Percentiles rank a stretch among this genome's conserved stretches.
Conservation (phyloP, 2,113 vertebrate species). For the Edolisoma coerulescens region DNA sequence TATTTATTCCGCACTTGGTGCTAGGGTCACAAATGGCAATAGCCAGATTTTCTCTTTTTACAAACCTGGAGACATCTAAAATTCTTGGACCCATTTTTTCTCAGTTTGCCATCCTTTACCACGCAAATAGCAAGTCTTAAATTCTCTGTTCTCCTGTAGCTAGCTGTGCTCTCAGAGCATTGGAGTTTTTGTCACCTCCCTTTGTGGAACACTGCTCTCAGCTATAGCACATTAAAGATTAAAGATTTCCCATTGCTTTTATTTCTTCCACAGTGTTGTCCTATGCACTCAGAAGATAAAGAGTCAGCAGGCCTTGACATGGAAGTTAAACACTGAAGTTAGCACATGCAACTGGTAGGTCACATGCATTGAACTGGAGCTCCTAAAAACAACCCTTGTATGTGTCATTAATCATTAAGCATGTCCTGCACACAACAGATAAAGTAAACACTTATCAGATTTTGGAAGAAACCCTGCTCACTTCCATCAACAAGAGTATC, state of each 20-base stretch:
- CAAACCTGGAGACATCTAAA: neutral
- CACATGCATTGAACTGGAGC: neutral
- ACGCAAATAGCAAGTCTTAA: neutral
- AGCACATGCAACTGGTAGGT: neutral
- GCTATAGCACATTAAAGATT: neutral
- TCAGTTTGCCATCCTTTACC: neutral
- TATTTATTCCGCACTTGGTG: neutral
- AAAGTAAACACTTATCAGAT: neutral
- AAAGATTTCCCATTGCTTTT: neutral
- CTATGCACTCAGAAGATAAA: neutral
- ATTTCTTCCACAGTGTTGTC: neutral
- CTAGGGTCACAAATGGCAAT: neutral
- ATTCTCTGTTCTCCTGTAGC: neutral
- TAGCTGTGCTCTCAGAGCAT: neutral
- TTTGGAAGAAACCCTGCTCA: neutral
- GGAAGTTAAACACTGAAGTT: neutral
- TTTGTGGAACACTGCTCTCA: neutral
- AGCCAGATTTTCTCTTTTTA: neutral
- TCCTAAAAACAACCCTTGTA: neutral
- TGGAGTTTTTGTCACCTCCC: neutral
- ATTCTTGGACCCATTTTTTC: neutral
- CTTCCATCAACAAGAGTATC: neutral
- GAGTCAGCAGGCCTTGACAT: neutral
- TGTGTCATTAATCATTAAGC: slow-evolving; percentile 3
- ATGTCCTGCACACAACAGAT: neutral